A percentile compares a stretch with the other conserved stretches of the same genome.
These are phyloP conservation scores for Lithobates sylvaticus DNA, from an alignment of 2,797 vertebrate species.

Conservation along the genomic window DNA sequence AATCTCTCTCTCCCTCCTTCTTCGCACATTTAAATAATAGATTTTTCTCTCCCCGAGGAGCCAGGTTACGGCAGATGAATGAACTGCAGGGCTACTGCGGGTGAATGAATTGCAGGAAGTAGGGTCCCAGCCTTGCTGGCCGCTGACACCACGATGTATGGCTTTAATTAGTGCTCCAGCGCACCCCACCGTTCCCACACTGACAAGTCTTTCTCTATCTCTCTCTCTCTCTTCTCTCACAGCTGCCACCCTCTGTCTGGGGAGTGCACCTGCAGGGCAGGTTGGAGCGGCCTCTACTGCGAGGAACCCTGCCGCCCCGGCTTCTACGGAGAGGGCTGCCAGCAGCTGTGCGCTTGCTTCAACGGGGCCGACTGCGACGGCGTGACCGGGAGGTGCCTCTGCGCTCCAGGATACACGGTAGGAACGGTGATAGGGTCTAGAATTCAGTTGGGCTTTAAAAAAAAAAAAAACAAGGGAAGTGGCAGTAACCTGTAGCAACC, in stretches of 20 bases:
- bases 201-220: constrained; percentile 28
- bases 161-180: constrained; percentile 53
- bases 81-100: constrained; percentile 52
- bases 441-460: not conserved
- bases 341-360: constrained; percentile 85
- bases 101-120: constrained; percentile 45
- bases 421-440: constrained; percentile 55
- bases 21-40: constrained; percentile 56
- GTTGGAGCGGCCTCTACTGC: constrained; percentile 95
- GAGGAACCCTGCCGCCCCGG: constrained; percentile 92
- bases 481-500: not conserved
- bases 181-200: constrained; percentile 30
- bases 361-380: constrained; percentile 94
- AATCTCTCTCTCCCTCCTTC: constrained; percentile 6
- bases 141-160: constrained; percentile 54
- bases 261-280: constrained; percentile 90
- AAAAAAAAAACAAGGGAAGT: not conserved
- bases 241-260: constrained; percentile 98
- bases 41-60: constrained; percentile 43
- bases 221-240: not conserved
- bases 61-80: constrained; percentile 39
- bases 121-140: constrained; percentile 36
- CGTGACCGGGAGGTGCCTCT: constrained; percentile 87
- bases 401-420: constrained; percentile 93
- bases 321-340: constrained; percentile 89